Base-by-base conservation (phyloP, 2,888 invertebrate species). In the Yponomeuta malinellus region DNA sequence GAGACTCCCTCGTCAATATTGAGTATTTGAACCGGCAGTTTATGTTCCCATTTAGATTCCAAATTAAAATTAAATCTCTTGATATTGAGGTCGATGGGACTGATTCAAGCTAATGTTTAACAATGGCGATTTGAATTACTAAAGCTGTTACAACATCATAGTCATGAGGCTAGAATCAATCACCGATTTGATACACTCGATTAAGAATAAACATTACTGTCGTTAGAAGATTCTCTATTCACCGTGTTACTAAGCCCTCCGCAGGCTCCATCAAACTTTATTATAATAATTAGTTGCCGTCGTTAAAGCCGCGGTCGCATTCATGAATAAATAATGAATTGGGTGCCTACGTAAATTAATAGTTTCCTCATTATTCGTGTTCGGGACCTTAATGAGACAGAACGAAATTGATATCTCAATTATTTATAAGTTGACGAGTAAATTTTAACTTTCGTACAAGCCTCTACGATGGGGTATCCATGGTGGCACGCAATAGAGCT, bases 1-100 rank as follows among this genome's bases (percentile, higher is more conserved):
- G 84, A 82, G 79, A 81, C 78, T 78, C 76, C 81, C 83, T 43
- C 81, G 80, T 76, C 75, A 76, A 77, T 80, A 82, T 82, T 79
- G 78, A 77, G 72, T 74, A 79, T 81, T 81, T 80, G 77, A 79
- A 81, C 81, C 75, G 77, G 43, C 43, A 23, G 12, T 23, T 31
- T 52, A 71, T 63, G 15, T 66, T 15, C 15, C 15, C 15, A 59
- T 15, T 59, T 59, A 37, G n/a, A 66, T 66, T 52, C 29, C 31
- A 5, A 43, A 43, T 59, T 59, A 15, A 59, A 59, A 59, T 59
- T 12, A 59, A 15, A 59, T 59, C 15, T 15, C 52, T 15, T 12
- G 15, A 59, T 59, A 59, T 59, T 59, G 52, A 59, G 52, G 52
- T 59, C 52, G 52, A 59, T 15, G 52, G 15, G 52, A 59, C 52